Evolutionary conservation across 2,797 vertebrate species (phyloP), one percentile per base, ranked within the genome.

Genomic region (Sebastes trivittatus): DNA sequence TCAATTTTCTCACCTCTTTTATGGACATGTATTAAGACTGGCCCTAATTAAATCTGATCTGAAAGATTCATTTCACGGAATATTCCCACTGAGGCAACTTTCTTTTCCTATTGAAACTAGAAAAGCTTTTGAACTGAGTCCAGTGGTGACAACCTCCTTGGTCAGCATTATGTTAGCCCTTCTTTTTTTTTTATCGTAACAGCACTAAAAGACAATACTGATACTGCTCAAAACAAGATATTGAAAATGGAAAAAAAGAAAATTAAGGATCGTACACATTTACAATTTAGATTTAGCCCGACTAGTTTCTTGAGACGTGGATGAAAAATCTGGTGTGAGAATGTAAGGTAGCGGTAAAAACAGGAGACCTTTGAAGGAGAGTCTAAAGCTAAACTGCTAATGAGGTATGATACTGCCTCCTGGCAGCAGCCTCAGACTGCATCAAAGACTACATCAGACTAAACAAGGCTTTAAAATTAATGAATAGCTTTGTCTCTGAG

Each of bases 391-490:
- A 92, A 49, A 93, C 87, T 93, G 82, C 92, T 96, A 95, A 96
- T 95, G 94, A 96, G 93, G 86, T 93, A 86, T 90, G 91, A 77
- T 92, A 72, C 78, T 88, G 88, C 90, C 95, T 95, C 91, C 92
- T 94, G 93, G 94, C 95, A 94, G 84, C 90, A 80, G 89, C 89
- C 92, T 86, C 82, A 81, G 82, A 92, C 93, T 92, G 93, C 91
- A 94, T 95, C 94, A 95, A 95, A 95, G 93, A 91, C 93, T 92
- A 94, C 93, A 95, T 95, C 93, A 95, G 94, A 95, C 95, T 94
- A 95, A 96, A 96, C 94, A 95, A 95, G 93, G 91, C 91, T 95
- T 95, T 95, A 93, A 95, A 95, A 96, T 96, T 93, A 96, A 96
- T 95, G 93, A 95, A 95, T 95, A 92, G 91, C 88, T 94, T 88